Percentiles rank a stretch among this genome's conserved stretches.
Conservation (phyloP, 1,140 invertebrate genomes). For the Popillia japonica region DNA sequence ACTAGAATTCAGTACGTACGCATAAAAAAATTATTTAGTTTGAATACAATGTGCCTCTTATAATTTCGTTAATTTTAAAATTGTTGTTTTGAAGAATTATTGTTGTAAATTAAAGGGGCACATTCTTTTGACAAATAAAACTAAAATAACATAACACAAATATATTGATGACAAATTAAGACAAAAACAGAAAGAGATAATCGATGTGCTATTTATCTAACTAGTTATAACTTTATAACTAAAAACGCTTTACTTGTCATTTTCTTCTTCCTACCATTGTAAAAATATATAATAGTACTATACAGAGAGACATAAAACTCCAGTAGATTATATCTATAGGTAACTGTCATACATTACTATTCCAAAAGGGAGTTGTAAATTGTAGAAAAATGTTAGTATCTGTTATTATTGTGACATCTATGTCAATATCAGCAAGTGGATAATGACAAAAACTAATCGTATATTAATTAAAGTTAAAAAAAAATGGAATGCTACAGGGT, state of each 20-base stretch:
- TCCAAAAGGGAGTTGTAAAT: not conserved
- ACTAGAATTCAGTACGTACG: too few species aligned
- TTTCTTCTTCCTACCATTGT: not conserved
- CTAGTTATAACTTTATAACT: not conserved
- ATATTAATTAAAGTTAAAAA: not conserved
- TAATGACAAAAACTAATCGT: not conserved
- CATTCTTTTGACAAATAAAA: too few species aligned
- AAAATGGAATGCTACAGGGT: slow-evolving; percentile 4
- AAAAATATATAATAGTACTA: not conserved
- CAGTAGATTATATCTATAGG: not conserved
- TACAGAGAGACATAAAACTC: not conserved
- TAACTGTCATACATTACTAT: not conserved
- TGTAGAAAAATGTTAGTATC: not conserved
- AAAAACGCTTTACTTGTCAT: slow-evolving; percentile 7
- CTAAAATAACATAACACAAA: too few species aligned
- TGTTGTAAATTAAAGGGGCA: too few species aligned
- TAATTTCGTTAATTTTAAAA: too few species aligned
- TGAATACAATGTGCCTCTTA: too few species aligned
- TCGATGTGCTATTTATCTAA: not conserved
- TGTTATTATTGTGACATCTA: not conserved
- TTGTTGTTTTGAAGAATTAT: too few species aligned
- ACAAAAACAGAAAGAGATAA: not conserved
- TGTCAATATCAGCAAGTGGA: not conserved
- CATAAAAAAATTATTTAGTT: too few species aligned
- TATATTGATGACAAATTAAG: not conserved